A percentile compares a stretch with the other conserved stretches of the same genome.
These are phyloP conservation scores for Maccullochella peelii DNA, from an alignment of 2,113 vertebrate genomes.

Conservation along the genomic window DNA sequence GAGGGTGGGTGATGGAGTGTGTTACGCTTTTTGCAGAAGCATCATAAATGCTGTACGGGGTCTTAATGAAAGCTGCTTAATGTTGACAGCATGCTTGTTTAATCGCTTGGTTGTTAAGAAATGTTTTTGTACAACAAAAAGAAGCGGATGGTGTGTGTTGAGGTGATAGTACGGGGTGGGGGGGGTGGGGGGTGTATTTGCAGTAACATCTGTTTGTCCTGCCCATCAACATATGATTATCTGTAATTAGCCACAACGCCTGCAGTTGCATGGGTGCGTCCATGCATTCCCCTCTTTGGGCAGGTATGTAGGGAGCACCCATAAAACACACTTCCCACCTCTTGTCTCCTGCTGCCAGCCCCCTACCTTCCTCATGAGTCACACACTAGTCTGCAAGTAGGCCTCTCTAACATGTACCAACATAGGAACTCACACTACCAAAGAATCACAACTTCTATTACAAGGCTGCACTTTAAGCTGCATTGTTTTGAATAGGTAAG, in stretches of 20 bases:
- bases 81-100: constrained; percentile 44
- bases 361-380: constrained; percentile 20
- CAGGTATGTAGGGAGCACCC: constrained; percentile 68
- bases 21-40: constrained; percentile 69
- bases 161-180: not conserved
- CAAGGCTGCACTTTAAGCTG: not conserved
- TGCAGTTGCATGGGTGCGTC: constrained; percentile 68
- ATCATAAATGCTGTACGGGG: constrained; percentile 59
- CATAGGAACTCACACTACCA: constrained; percentile 3
- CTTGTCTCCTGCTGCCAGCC: constrained; percentile 4
- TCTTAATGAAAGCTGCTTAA: constrained; percentile 62
- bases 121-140: constrained; percentile 33
- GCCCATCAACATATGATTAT: constrained; percentile 79
- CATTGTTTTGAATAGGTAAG: not conserved
- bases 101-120: constrained; percentile 48
- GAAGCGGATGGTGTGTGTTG: not conserved
- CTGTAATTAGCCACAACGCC: constrained; percentile 72
- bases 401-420: constrained; percentile 20
- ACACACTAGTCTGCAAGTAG: constrained; percentile 2
- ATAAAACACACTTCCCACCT: constrained; percentile 53
- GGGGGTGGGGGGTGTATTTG: constrained; percentile 43
- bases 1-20: constrained; percentile 59
- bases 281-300: constrained; percentile 63
- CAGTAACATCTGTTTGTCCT: constrained; percentile 83
- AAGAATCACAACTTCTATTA: constrained; percentile 3